Evolutionary conservation across 2,888 invertebrate genomes (phyloP).

Genomic region (Operophtera brumata): DNA sequence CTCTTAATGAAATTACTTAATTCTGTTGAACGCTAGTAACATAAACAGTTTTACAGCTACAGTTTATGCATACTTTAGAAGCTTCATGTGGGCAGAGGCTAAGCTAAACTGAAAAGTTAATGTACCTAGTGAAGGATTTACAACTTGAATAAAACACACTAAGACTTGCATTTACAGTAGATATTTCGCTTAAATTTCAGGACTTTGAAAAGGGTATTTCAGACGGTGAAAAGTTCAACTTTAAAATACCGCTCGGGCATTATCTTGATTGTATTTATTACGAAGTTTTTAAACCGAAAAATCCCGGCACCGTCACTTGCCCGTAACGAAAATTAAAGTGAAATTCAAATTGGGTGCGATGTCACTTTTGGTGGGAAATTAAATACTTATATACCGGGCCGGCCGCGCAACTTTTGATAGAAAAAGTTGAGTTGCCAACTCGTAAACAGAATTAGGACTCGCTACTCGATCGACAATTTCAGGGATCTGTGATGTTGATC

Average conservation of each 20-base stretch:
- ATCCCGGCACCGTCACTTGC: slow-evolving; percentile 20
- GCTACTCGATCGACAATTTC: slow-evolving; percentile 49
- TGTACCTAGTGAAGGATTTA: background rate
- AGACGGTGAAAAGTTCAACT: background rate
- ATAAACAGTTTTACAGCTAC: slow-evolving; percentile 5
- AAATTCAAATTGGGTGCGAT: slow-evolving; percentile 58
- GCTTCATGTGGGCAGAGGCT: background rate
- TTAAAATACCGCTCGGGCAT: slow-evolving; percentile 2
- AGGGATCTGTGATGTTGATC: slow-evolving; percentile 5
- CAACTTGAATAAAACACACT: too few species aligned
- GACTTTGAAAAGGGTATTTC: slow-evolving; percentile 5
- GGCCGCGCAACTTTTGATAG: slow-evolving; percentile 66
- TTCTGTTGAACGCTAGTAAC: slow-evolving; percentile 9
- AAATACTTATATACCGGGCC: slow-evolving; percentile 65
- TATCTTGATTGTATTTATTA: slow-evolving; percentile 25
- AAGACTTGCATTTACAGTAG: too few species aligned
- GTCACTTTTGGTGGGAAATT: slow-evolving; percentile 68
- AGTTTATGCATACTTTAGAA: slow-evolving; percentile 4
- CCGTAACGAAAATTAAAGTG: slow-evolving; percentile 45
- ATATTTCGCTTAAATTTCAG: background rate
- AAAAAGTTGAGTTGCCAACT: slow-evolving; percentile 65
- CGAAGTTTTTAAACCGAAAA: slow-evolving; percentile 33
- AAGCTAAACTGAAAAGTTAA: background rate
- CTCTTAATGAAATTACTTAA: background rate
- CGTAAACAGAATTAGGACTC: slow-evolving; percentile 71